Conservation (phyloP, 2,888 invertebrate species). For the Polydrusus pterygomalis region DNA sequence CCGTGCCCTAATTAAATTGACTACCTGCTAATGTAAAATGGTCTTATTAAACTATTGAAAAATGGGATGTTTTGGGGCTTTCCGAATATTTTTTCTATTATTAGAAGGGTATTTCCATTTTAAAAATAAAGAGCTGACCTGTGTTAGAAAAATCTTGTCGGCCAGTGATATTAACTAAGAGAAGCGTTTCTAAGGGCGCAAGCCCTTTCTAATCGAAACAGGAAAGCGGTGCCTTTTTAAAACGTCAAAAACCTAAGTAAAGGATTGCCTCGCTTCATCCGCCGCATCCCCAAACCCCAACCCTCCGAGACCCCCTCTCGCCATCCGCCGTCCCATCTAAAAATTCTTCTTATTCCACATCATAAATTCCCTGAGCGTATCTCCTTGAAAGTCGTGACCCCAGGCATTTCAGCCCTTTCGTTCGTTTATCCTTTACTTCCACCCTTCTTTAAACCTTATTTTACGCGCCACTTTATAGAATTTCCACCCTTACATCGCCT, state of each 20-base stretch:
- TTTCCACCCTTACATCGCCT: conserved; percentile 4
- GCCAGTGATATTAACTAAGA: too few relatives aligned
- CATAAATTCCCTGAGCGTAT: conserved; percentile 50
- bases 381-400: conserved; percentile 50
- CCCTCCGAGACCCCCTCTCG: neutral
- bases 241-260: conserved; percentile 5
- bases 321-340: conserved; percentile 13
- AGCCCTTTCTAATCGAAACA: too few relatives aligned
- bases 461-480: conserved; percentile 40
- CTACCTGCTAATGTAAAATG: too few relatives aligned
- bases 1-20: too few relatives aligned
- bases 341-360: conserved; percentile 49
- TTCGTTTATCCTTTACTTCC: conserved; percentile 44
- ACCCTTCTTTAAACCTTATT: conserved; percentile 53
- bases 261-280: neutral
- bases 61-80: too few relatives aligned
- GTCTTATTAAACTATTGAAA: too few relatives aligned
- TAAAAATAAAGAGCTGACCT: too few relatives aligned
- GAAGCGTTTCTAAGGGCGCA: too few relatives aligned
- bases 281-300: neutral
- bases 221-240: neutral
- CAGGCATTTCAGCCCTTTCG: conserved; percentile 43
- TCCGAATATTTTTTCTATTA: too few relatives aligned
- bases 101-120: too few relatives aligned
- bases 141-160: too few relatives aligned